Evolutionary conservation across 2,888 invertebrate species (phyloP).

Genomic region (Phortica okadai): DNA sequence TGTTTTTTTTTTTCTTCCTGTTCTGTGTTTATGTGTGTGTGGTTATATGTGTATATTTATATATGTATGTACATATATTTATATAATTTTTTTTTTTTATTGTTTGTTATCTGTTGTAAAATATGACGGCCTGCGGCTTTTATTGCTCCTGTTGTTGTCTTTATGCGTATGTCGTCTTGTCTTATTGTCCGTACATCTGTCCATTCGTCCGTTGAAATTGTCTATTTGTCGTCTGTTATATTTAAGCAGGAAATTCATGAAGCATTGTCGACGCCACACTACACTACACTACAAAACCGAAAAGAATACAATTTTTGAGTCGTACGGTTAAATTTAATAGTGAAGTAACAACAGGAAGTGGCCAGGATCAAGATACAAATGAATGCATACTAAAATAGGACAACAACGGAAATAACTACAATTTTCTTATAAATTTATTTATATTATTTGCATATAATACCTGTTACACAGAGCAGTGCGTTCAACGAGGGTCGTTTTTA

Average conservation of each 20-base stretch:
- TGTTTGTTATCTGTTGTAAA: not conserved
- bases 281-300: too few relatives aligned
- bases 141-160: not conserved
- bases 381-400: not conserved
- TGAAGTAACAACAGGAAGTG: too few relatives aligned
- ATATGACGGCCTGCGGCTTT: slow-evolving; percentile 5
- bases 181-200: not conserved
- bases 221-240: not conserved
- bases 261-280: not conserved
- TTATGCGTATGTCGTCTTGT: too few relatives aligned
- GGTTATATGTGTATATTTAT: not conserved
- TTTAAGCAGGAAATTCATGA: not conserved
- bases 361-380: too few relatives aligned
- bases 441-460: not conserved
- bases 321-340: too few relatives aligned
- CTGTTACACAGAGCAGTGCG: not conserved
- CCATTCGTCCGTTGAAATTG: not conserved
- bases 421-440: not conserved
- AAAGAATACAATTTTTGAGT: too few relatives aligned
- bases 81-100: not conserved
- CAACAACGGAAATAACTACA: not conserved
- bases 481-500: too few relatives aligned
- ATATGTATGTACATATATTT: not conserved
- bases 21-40: too few relatives aligned
- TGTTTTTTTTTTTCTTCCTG: not conserved